Evolutionary conservation across 2,888 invertebrate genomes (phyloP).

Genomic region (Ellobium chinense): DNA sequence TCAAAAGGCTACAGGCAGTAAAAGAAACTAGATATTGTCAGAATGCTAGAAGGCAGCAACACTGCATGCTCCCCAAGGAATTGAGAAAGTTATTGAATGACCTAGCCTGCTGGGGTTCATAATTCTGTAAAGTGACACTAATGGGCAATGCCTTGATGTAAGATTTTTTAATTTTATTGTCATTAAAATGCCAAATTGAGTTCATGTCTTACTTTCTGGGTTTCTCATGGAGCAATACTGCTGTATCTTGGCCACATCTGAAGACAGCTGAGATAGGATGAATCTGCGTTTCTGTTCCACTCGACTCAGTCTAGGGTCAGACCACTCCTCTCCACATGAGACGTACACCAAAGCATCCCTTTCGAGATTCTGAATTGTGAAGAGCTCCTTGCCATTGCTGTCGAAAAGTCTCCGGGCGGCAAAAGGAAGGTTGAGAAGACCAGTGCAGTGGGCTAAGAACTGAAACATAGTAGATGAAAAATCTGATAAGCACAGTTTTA

Average conservation of each 20-base stretch:
- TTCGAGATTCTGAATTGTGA: conserved; percentile 69
- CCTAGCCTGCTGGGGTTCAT: too few species aligned
- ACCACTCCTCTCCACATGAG: conserved; percentile 77
- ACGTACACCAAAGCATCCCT: conserved; percentile 76
- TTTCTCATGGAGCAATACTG: conserved; percentile 75
- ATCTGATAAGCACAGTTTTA: too few species aligned
- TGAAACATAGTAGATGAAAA: too few species aligned
- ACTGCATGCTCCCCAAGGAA: too few species aligned
- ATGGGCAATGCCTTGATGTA: too few species aligned
- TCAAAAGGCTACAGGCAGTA: too few species aligned
- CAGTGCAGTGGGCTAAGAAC: conserved; percentile 78
- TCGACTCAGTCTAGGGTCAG: conserved; percentile 74
- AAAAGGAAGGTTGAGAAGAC: conserved; percentile 74
- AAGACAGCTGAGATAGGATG: conserved; percentile 74
- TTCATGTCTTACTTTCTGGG: conserved; percentile 68
- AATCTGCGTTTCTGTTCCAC: conserved; percentile 76
- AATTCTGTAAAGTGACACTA: too few species aligned
- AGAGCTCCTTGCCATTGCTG: conserved; percentile 75
- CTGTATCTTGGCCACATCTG: conserved; percentile 76
- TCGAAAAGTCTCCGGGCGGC: conserved; percentile 78
- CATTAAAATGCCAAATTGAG: background rate
- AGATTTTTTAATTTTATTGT: too few species aligned
- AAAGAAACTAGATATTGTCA: too few species aligned
- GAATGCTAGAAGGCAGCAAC: too few species aligned
- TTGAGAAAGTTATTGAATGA: too few species aligned